Evolutionary conservation across 1,140 invertebrate species (phyloP).

Genomic region (Phthorimaea operculella): DNA sequence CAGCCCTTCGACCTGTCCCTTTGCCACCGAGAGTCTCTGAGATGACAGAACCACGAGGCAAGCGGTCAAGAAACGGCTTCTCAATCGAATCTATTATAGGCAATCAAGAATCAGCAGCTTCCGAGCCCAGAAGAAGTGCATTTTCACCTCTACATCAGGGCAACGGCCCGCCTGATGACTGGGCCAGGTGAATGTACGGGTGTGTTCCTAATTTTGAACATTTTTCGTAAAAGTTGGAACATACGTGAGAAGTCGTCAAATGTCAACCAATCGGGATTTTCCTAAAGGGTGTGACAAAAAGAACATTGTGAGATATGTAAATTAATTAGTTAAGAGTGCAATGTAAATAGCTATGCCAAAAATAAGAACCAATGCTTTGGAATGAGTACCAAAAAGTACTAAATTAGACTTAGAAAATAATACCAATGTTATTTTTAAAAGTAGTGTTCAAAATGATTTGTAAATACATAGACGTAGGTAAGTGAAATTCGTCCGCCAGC

Average conservation of each 20-base stretch:
- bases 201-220: slow-evolving; percentile 19
- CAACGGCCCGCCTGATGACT: slow-evolving; percentile 58
- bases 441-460: no score
- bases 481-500: no score
- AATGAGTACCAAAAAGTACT: no score
- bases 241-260: not conserved
- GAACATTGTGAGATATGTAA: no score
- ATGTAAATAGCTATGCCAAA: no score
- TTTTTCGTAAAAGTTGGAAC: not conserved
- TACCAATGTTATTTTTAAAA: no score
- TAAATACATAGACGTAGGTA: no score
- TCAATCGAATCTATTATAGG: slow-evolving; percentile 65
- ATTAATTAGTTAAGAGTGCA: no score
- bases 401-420: no score
- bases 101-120: slow-evolving; percentile 32
- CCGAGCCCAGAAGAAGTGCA: slow-evolving; percentile 52
- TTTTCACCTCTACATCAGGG: slow-evolving; percentile 56
- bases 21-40: slow-evolving; percentile 47
- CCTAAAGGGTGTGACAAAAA: no score
- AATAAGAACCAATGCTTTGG: no score
- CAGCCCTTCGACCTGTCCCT: slow-evolving; percentile 52
- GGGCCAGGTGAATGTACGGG: slow-evolving; percentile 63
- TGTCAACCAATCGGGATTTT: no score
- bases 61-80: slow-evolving; percentile 61
- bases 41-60: slow-evolving; percentile 45